A percentile compares a stretch with the other conserved stretches of the same genome.
phyloP scores from a whole-genome alignment of 2,113 vertebrate genomes.

The Paracanthobrama guichenoti region DNA sequence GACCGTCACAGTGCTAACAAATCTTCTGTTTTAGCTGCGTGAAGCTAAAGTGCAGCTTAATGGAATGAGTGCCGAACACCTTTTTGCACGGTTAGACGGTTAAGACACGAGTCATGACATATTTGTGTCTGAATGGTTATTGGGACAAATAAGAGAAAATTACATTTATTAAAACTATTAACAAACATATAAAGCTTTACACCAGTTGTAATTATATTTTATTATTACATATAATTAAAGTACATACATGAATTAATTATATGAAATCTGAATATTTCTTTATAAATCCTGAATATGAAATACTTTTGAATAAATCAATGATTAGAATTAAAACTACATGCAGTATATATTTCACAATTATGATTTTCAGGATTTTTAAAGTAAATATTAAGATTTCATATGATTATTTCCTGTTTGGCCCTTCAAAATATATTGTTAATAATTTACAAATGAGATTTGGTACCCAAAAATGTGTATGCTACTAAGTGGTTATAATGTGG shows the following conservation, averaged over 20 bases:
- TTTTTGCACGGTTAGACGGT: background rate
- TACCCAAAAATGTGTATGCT: background rate
- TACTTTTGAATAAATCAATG: background rate
- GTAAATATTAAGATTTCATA: background rate
- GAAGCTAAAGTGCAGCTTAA: constrained; percentile 25
- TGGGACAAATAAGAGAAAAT: background rate
- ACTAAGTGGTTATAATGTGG: background rate
- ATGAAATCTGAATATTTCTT: background rate
- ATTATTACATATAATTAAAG: background rate
- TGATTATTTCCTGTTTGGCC: background rate
- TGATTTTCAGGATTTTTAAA: background rate
- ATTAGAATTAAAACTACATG: background rate
- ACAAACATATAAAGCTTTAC: background rate
- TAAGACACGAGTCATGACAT: background rate
- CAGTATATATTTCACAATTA: no score
- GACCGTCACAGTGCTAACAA: constrained; percentile 25
- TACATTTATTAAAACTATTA: background rate
- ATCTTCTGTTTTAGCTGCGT: constrained; percentile 34
- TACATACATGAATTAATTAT: background rate
- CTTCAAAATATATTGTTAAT: background rate
- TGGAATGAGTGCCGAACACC: background rate
- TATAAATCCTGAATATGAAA: background rate
- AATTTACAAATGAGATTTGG: background rate
- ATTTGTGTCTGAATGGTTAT: background rate
- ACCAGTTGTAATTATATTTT: background rate